These are phyloP conservation scores for Dryococelus australis DNA, from an alignment of 2,888 invertebrate species.

Conservation along the genomic window DNA sequence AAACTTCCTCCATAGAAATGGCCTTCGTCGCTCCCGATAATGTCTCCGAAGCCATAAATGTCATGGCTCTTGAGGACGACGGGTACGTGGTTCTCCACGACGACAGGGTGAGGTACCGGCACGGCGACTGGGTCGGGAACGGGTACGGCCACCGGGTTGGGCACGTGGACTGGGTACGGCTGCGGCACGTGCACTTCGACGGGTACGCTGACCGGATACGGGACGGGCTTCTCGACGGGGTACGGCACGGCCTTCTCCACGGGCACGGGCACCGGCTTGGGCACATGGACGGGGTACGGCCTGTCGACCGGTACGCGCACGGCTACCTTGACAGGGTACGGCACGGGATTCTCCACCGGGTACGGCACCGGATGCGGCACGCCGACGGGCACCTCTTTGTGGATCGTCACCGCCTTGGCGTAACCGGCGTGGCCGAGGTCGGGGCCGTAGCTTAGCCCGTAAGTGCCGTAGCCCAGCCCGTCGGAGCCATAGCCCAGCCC, in stretches of 20 bases:
- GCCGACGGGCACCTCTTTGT: constrained; percentile 42
- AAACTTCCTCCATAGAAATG: background rate
- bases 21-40: background rate
- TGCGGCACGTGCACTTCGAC: constrained; percentile 64
- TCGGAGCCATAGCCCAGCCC: background rate
- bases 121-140: constrained; percentile 33
- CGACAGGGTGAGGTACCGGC: constrained; percentile 32
- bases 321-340: constrained; percentile 58
- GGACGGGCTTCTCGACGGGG: constrained; percentile 55
- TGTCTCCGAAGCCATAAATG: background rate
- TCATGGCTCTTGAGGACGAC: constrained; percentile 27
- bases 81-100: constrained; percentile 31
- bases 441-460: background rate
- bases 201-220: constrained; percentile 58
- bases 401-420: constrained; percentile 41
- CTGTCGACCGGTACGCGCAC: constrained; percentile 62
- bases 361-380: constrained; percentile 58
- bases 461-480: background rate
- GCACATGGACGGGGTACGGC: constrained; percentile 61
- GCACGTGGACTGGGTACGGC: constrained; percentile 61
- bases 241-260: constrained; percentile 56
- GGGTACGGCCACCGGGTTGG: constrained; percentile 54
- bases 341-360: constrained; percentile 54
- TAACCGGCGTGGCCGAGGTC: constrained; percentile 35
- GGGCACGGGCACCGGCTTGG: constrained; percentile 58